Conservation (phyloP, 2,888 invertebrate genomes). For the Yponomeuta cagnagella region DNA sequence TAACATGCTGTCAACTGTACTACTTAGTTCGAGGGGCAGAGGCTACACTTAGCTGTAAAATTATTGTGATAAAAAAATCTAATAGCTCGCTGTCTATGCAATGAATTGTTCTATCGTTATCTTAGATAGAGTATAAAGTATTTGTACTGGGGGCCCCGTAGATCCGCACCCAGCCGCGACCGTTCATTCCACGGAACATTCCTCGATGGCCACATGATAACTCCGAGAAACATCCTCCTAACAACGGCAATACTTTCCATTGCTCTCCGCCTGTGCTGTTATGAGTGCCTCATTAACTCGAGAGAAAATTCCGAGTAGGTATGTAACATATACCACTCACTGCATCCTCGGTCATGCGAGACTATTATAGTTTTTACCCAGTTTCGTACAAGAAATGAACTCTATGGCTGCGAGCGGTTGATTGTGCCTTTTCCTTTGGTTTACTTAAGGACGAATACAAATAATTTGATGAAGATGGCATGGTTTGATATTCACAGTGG, state of each 20-base stretch:
- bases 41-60: too few relatives aligned
- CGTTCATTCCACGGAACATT: not conserved
- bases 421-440: too few relatives aligned
- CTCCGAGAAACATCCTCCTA: not conserved
- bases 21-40: too few relatives aligned
- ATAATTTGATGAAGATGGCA: too few relatives aligned
- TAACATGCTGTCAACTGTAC: too few relatives aligned
- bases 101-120: too few relatives aligned
- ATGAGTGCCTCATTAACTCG: conserved; percentile 1
- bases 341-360: conserved; percentile 1
- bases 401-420: too few relatives aligned
- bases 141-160: not conserved
- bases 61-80: too few relatives aligned
- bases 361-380: not conserved
- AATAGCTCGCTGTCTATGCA: too few relatives aligned
- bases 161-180: not conserved
- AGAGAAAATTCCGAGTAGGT: not conserved
- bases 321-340: not conserved
- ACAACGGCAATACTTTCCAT: conserved; percentile 1
- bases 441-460: too few relatives aligned
- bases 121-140: too few relatives aligned
- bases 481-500: too few relatives aligned
- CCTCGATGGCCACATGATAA: not conserved
- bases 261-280: not conserved
- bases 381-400: not conserved